Evolutionary conservation across 2,888 invertebrate genomes (phyloP).

Genomic region (Acrocera orbiculus): DNA sequence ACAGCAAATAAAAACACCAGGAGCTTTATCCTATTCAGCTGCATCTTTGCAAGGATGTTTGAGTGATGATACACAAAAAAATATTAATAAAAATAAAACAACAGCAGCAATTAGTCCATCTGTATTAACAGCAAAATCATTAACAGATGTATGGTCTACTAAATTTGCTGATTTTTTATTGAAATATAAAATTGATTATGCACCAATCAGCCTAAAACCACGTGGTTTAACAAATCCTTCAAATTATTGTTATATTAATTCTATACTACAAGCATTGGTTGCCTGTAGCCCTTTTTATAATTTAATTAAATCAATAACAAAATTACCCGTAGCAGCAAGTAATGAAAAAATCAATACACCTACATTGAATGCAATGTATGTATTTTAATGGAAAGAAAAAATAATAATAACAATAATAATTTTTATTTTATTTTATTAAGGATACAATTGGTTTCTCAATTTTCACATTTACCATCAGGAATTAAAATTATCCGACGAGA

Average conservation of each 20-base stretch:
- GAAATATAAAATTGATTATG: conserved; percentile 59
- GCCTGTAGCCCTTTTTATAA: conserved; percentile 94
- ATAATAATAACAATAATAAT: neutral
- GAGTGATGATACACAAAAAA: conserved; percentile 1
- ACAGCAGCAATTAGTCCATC: conserved; percentile 3
- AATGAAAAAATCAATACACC: conserved; percentile 53
- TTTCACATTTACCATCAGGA: conserved; percentile 45
- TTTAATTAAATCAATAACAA: conserved; percentile 60
- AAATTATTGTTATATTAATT: conserved; percentile 94
- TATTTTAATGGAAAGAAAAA: too few species aligned
- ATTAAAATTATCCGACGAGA: conserved; percentile 33
- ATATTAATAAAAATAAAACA: conserved; percentile 7
- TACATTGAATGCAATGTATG: conserved; percentile 84
- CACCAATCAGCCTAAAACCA: conserved; percentile 63
- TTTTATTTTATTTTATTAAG: conserved; percentile 7
- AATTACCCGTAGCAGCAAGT: conserved; percentile 36
- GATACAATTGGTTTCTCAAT: conserved; percentile 55
- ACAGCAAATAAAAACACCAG: conserved; percentile 19
- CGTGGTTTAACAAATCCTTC: conserved; percentile 83
- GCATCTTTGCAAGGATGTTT: conserved; percentile 30
- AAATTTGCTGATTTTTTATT: conserved; percentile 53
- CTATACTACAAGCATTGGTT: conserved; percentile 80
- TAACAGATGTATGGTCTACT: conserved; percentile 24
- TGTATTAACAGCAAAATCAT: neutral
- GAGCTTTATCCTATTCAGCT: conserved; percentile 28